Evolutionary conservation across 1,140 invertebrate species (phyloP).

Genomic region (Orussus abietinus): DNA sequence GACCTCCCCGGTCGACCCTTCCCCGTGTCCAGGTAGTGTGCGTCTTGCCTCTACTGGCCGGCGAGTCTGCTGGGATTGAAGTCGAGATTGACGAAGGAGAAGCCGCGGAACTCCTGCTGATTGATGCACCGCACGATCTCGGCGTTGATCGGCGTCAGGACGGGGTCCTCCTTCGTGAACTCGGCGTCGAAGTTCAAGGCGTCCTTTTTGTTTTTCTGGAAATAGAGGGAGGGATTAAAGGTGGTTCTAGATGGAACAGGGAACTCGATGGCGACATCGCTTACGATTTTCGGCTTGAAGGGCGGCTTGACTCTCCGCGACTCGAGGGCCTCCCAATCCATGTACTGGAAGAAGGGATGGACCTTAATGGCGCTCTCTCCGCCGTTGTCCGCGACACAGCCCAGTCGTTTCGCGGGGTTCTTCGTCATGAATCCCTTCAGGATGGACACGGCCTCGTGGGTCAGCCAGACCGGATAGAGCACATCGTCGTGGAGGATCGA

Average conservation of each 20-base stretch:
- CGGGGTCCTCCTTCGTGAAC: slow-evolving; percentile 97
- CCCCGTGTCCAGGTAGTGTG: slow-evolving; percentile 13
- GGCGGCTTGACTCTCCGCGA: slow-evolving; percentile 88
- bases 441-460: slow-evolving; percentile 93
- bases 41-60: slow-evolving; percentile 33
- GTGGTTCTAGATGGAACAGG: too few relatives aligned
- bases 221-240: too few relatives aligned
- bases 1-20: too few relatives aligned
- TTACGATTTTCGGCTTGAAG: slow-evolving; percentile 97
- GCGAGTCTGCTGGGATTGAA: slow-evolving; percentile 73
- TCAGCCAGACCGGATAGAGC: slow-evolving; percentile 96
- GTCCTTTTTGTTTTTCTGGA: slow-evolving; percentile 95
- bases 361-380: slow-evolving; percentile 81
- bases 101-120: slow-evolving; percentile 96
- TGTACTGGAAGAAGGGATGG: slow-evolving; percentile 93
- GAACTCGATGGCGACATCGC: too few relatives aligned
- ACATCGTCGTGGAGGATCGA: slow-evolving; percentile 98
- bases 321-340: slow-evolving; percentile 95
- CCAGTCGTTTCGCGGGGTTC: slow-evolving; percentile 89
- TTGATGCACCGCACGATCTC: slow-evolving; percentile 92
- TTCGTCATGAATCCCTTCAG: slow-evolving; percentile 99
- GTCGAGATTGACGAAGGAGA: slow-evolving; percentile 94
- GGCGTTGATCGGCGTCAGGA: slow-evolving; percentile 87
- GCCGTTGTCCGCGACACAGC: slow-evolving; percentile 75
- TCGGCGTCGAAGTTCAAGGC: slow-evolving; percentile 98